Evolutionary conservation across 2,797 vertebrate genomes (phyloP), one percentile per base, ranked within the genome.

Genomic region (Neomorphus geoffroyi): DNA sequence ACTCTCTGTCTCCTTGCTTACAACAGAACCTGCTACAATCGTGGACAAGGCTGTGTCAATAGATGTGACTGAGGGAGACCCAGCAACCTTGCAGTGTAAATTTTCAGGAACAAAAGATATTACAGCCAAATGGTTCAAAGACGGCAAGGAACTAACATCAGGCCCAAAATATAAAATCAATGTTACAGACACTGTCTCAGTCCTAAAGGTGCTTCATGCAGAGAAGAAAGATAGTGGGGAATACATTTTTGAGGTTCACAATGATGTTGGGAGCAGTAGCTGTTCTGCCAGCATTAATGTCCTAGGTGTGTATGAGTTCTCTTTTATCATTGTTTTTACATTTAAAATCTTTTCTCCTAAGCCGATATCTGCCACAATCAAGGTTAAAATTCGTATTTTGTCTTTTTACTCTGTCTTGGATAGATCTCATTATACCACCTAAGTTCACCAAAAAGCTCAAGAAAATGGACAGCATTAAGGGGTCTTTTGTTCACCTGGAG

Each of bases 401-500:
- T 94, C 58, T 92, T 93, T 91, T 96, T 90, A 80, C 78, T 97
- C 88, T 98, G 74, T 78, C 54, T 97, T 97, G 96, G 72, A 94
- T 95, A 99, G 99, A 99, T 99, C 99, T 99, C 97, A 99, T 99
- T 96, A 98, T 99, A 97, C 99, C 99, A 79, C 99, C 99, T 11
- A 99, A 98, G 80, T 99, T 99, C 94, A 99, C 99, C 70, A 99
- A 99, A 97, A 99, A 99, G 89, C 97, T 99, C 86, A 99, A 99
- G 97, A 98, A 98, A 97, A 98, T 98, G 92, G 99, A 99, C 96
- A 99, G 98, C 86, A 99, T 99, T 96, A 99, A 99, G 97, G 99
- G 99, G 26, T 99, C 99, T 39, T 99, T 99, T 84, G 98, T 99
- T 80, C 99, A 99, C 67, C 96, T 99, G 96, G 99, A 99, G 74